Base-by-base conservation (phyloP, 2,888 invertebrate species). In the Pachydiplax longipennis region DNA sequence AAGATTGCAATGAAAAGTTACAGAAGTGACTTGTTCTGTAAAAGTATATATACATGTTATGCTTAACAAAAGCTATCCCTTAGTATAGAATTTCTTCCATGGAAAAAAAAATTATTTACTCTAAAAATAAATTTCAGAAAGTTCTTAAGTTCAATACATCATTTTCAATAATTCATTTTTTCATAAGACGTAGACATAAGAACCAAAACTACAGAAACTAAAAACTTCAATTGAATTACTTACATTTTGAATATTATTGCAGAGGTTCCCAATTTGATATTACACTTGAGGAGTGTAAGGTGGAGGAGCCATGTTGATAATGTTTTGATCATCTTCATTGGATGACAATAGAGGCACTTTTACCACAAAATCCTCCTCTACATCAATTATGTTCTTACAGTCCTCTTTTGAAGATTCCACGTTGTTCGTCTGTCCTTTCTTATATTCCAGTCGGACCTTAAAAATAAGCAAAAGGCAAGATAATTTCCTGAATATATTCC, bases 291-390 rank as follows among this genome's bases (percentile, higher is more conserved):
- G 53, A 61, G 87, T 58, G 40, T 87, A 87, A 2, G 87, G 87
- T 53, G 53, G 53, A 61, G 61, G 87, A 58, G 61, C 35, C 25
- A 31, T 31, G 13, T 31, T 73, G 31, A 25, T 73, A 3, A 31
- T 31, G 22, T 61, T 61, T 61, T 61, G 15, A 61, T 87, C 87
- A 61, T 87, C 87, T 18, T 65, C 61, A 37, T 87, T 61, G 37
- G 61, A 37, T 22, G 87, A 61, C 61, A 87, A 87, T 12, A 87
- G 87, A 87, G 87, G 87, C 87, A 87, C 87, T 87, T 87, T 87
- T 31, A 87, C 87, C 61, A 61, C 65, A 40, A 35, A 87, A 13
- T 87, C 87, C 10, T 87, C 87, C 31, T 73, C 73, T 31, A 10
- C 13, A 37, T 87, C 87, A n/a, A 87, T 35, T 8, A 58, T 31